phyloP scores from a whole-genome alignment of 2,113 vertebrate species.

The Otis tarda region DNA sequence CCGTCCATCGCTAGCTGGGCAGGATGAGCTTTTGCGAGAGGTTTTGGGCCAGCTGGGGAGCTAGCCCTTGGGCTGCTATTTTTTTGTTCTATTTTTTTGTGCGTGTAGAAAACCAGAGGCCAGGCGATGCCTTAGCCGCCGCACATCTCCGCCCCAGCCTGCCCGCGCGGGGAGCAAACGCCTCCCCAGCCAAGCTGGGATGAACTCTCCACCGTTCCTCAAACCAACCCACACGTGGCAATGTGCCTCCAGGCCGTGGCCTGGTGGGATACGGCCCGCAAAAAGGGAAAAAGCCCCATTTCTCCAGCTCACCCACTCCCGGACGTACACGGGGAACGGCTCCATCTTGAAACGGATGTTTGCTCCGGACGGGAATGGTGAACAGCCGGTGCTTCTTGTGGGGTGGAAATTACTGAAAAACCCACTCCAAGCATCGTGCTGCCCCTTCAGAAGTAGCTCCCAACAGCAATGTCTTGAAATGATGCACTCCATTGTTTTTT shows the following conservation, averaged over 20 bases:
- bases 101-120: background rate
- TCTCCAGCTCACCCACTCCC: background rate
- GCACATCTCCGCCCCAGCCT: background rate
- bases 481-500: background rate
- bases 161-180: background rate
- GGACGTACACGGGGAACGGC: background rate
- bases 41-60: fast-evolving
- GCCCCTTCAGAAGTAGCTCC: background rate
- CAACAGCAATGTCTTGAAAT: background rate
- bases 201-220: background rate
- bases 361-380: background rate
- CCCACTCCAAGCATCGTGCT: background rate
- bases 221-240: background rate
- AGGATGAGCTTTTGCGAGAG: background rate
- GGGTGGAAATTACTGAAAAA: background rate
- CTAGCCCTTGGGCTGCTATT: background rate
- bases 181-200: background rate
- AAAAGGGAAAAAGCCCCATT: background rate
- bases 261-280: background rate
- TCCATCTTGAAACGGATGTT: background rate
- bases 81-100: background rate
- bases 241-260: background rate
- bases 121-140: background rate
- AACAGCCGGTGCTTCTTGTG: background rate
- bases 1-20: background rate